Evolutionary conservation across 1,140 invertebrate genomes (phyloP), one percentile per base, ranked within the genome.

Genomic region (Caenorhabditis brenneri): DNA sequence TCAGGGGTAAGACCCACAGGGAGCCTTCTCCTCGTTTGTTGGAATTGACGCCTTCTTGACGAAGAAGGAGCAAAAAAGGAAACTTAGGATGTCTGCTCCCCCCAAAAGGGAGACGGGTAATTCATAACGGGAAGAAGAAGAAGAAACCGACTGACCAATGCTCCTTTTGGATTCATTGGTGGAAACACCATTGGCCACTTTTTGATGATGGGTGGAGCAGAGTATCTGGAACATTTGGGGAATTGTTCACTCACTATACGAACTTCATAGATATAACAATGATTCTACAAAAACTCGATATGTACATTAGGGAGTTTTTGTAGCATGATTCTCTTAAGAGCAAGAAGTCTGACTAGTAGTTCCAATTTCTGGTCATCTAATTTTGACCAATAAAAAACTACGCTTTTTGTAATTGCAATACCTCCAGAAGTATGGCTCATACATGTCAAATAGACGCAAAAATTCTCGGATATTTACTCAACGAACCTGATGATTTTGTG

Each of bases 1-100:
- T 74, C 65, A 74, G 65, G 29, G 65, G n/a, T 74, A 65, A 22
- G 58, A 74, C 65, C 36, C 36, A 74, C n/a, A 74, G 65, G 65
- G 36, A 42, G 65, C 36, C 19, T 16, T 9, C 31, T 16, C 16
- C 33, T 74, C 36, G 29, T 74, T 39, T 74, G 19, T 74, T 74
- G 6, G 12, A 19, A 10, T 42, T 74, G 33, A 42, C 10, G 10
- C 36, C n/a, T 46, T 12, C 15, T n/a, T 7, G 7, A 42, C 2
- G 24, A 65, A 10, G 29, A 33, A 24, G 65, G 1, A n/a, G 36
- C n/a, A n/a, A 74, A n/a, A 22, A 29, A 74, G 7, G 65, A 65
- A 36, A 65, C 7, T 9, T 15, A n/a, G n/a, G n/a, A n/a, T n/a
- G n/a, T n/a, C n/a, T n/a, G n/a, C n/a, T 42, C 5, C 39, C 22